Percentiles rank a stretch among this genome's conserved stretches.
Evolutionary conservation across 2,797 vertebrate species (phyloP).

Genomic region (Clarias fuscus): DNA sequence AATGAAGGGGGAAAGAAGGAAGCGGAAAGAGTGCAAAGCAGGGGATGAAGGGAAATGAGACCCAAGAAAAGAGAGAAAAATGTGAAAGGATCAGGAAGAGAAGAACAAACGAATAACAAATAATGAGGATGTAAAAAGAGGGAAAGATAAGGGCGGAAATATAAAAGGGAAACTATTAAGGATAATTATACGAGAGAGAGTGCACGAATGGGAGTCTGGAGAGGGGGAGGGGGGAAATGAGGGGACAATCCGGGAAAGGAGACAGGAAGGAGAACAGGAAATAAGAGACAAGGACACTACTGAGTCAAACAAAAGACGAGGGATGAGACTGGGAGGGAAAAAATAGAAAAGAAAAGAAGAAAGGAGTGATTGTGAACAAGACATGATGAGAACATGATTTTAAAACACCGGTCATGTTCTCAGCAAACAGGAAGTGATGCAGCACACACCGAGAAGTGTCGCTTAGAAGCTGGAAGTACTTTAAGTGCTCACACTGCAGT

Average conservation of each 20-base stretch:
- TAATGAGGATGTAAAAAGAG: background rate
- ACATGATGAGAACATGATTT: too few relatives aligned
- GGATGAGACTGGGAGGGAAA: background rate
- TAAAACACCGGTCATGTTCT: background rate
- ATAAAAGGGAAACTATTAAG: background rate
- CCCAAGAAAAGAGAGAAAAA: background rate
- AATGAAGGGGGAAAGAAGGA: too few relatives aligned
- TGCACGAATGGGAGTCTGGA: too few relatives aligned
- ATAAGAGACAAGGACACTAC: too few relatives aligned
- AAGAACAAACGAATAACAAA: background rate
- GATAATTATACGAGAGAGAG: too few relatives aligned
- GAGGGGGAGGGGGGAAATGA: too few relatives aligned
- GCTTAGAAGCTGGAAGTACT: conserved; percentile 89
- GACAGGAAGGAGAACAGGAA: too few relatives aligned
- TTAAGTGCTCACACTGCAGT: conserved; percentile 99
- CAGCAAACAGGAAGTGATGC: background rate
- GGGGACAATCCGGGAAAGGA: too few relatives aligned
- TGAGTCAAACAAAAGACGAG: too few relatives aligned
- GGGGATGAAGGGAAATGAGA: too few relatives aligned
- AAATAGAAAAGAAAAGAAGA: background rate
- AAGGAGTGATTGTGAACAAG: background rate
- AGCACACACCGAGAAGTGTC: background rate
- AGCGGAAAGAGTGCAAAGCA: too few relatives aligned
- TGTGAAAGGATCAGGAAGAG: background rate
- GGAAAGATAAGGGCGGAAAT: background rate